A percentile compares a stretch with the other conserved stretches of the same genome.
phyloP scores from a whole-genome alignment of 2,888 invertebrate genomes.

The Capitulum mitella region DNA sequence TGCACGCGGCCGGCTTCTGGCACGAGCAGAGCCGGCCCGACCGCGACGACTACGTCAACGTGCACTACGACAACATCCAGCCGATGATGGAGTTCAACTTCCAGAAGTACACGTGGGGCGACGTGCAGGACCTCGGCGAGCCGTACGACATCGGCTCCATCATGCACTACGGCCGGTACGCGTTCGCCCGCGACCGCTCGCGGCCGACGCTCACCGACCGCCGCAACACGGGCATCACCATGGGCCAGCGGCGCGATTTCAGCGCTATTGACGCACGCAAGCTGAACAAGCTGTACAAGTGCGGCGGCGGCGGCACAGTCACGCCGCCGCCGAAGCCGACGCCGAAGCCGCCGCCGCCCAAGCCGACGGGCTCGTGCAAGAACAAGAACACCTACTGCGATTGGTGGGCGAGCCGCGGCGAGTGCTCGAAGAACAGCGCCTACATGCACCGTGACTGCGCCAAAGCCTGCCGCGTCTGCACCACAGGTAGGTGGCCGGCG shows the following conservation, averaged over 20 bases:
- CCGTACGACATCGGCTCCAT: slow-evolving; percentile 19
- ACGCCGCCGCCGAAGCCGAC: neutral
- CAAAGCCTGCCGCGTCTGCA: neutral
- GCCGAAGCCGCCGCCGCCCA: neutral
- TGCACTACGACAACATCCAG: neutral
- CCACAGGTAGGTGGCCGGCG: neutral
- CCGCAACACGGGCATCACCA: neutral
- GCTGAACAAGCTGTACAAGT: neutral
- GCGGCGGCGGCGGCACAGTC: neutral
- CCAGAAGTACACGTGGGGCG: slow-evolving; percentile 8
- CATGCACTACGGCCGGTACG: slow-evolving; percentile 20
- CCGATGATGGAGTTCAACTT: neutral
- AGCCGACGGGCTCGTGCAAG: neutral
- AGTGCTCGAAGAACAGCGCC: neutral
- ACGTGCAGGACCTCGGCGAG: neutral
- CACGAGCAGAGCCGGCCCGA: slow-evolving; percentile 23
- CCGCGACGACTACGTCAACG: neutral
- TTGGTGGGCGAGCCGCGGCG: neutral
- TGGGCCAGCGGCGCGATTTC: neutral
- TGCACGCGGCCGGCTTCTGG: slow-evolving; percentile 19
- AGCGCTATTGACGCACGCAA: neutral
- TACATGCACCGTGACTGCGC: neutral
- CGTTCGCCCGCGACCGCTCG: neutral
- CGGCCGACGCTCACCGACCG: slow-evolving; percentile 2
- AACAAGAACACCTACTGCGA: neutral